A percentile compares a stretch with the other conserved stretches of the same genome.
Evolutionary conservation across 2,888 invertebrate genomes (phyloP).

Genomic region (Monochamus alternatus): DNA sequence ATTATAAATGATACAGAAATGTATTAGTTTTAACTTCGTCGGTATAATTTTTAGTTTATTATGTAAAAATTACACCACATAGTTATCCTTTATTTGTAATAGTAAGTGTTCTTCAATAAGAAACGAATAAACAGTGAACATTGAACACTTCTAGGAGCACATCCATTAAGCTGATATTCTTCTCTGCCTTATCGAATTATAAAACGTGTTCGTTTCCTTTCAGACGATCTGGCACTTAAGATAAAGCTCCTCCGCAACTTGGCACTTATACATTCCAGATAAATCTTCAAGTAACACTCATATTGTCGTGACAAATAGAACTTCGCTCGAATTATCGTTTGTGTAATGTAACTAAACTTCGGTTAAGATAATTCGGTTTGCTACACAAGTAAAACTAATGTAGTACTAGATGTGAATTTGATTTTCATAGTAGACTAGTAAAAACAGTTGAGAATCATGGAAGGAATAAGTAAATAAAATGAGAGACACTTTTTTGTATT

Average conservation of each 20-base stretch:
- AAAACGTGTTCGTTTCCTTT: conserved; percentile 54
- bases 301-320: neutral
- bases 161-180: neutral
- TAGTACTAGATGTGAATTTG: neutral
- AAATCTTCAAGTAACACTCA: conserved; percentile 35
- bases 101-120: too few species aligned
- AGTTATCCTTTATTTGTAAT: too few species aligned
- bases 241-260: conserved; percentile 54
- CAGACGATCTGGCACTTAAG: conserved; percentile 56
- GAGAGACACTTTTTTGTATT: too few species aligned
- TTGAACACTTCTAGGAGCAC: neutral
- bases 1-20: too few species aligned
- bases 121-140: neutral
- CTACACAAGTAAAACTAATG: neutral
- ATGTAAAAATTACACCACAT: too few species aligned
- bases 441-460: too few species aligned
- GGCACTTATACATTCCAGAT: conserved; percentile 40
- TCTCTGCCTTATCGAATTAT: conserved; percentile 57
- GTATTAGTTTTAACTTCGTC: too few species aligned
- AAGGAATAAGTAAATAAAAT: too few species aligned
- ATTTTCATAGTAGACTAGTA: too few species aligned
- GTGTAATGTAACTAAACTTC: neutral
- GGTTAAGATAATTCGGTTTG: neutral
- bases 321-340: neutral
- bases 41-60: too few species aligned